A percentile compares a stretch with the other conserved stretches of the same genome.
Evolutionary conservation across 2,888 invertebrate species (phyloP).

Genomic region (Physocephala rufipes): DNA sequence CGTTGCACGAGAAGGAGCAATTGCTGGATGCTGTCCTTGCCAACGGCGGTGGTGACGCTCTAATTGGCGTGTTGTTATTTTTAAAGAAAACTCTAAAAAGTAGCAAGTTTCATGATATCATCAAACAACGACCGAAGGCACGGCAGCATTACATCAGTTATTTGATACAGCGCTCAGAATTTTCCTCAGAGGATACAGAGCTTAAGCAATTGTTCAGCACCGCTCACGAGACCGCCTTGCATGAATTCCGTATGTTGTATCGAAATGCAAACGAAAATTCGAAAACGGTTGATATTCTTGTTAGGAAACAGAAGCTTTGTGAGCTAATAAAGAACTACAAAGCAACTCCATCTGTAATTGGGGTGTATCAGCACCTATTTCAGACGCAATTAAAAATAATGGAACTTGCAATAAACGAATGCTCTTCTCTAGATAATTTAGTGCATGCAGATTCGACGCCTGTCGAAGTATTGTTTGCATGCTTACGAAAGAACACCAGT

Average conservation of each 20-base stretch:
- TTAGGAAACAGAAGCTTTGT: constrained; percentile 56
- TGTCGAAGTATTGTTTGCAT: constrained; percentile 59
- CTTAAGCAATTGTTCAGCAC: constrained; percentile 77
- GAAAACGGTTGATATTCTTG: constrained; percentile 50
- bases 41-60: constrained; percentile 80
- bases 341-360: constrained; percentile 47
- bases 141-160: constrained; percentile 79
- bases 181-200: constrained; percentile 66
- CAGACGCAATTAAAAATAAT: constrained; percentile 55
- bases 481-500: constrained; percentile 58
- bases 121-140: constrained; percentile 76
- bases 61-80: constrained; percentile 74
- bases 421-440: constrained; percentile 45
- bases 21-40: constrained; percentile 77
- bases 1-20: constrained; percentile 75
- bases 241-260: constrained; percentile 64
- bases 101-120: constrained; percentile 74
- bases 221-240: constrained; percentile 72
- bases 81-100: constrained; percentile 78
- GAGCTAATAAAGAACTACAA: constrained; percentile 53
- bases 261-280: constrained; percentile 41
- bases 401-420: constrained; percentile 53
- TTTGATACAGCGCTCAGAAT: constrained; percentile 72
- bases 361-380: constrained; percentile 58
- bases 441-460: constrained; percentile 54